Percentiles rank a stretch among this genome's conserved stretches.
These are phyloP conservation scores for Isotomurus palustris DNA, from an alignment of 2,888 invertebrate genomes.

Conservation along the genomic window DNA sequence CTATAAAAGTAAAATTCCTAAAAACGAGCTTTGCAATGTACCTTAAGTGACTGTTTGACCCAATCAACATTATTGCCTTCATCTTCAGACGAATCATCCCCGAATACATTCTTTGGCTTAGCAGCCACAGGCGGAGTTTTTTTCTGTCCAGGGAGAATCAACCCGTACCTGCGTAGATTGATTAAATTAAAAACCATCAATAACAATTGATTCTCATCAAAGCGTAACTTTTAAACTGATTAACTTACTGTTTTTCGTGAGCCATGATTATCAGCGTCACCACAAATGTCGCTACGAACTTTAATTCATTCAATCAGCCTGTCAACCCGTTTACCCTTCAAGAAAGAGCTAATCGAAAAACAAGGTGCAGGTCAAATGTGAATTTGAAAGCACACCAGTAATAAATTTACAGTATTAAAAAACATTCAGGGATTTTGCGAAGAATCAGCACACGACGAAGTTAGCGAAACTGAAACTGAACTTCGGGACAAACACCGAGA, in stretches of 20 bases:
- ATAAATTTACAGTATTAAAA: too few species aligned
- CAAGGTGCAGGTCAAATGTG: too few species aligned
- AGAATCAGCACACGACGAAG: too few species aligned
- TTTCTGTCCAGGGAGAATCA: slow-evolving; percentile 13
- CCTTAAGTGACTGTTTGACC: slow-evolving; percentile 16
- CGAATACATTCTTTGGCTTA: slow-evolving; percentile 15
- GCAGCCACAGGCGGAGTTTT: neutral
- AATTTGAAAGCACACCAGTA: too few species aligned
- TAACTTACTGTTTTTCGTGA: slow-evolving; percentile 6
- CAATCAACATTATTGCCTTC: slow-evolving; percentile 17
- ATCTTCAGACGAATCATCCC: slow-evolving; percentile 13
- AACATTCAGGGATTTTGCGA: too few species aligned
- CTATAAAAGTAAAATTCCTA: neutral
- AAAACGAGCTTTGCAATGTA: too few species aligned
- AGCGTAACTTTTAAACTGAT: neutral
- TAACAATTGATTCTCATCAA: neutral
- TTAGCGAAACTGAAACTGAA: too few species aligned
- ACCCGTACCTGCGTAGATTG: slow-evolving; percentile 12
- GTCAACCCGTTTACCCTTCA: too few species aligned
- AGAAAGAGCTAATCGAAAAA: too few species aligned
- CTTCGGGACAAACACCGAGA: too few species aligned
- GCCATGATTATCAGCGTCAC: slow-evolving; percentile 8
- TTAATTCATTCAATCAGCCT: too few species aligned
- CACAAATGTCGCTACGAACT: too few species aligned
- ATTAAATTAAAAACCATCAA: neutral